These are phyloP conservation scores for Mormyrus hasselquistii DNA, from an alignment of 2,797 vertebrate species.

Conservation along the genomic window DNA sequence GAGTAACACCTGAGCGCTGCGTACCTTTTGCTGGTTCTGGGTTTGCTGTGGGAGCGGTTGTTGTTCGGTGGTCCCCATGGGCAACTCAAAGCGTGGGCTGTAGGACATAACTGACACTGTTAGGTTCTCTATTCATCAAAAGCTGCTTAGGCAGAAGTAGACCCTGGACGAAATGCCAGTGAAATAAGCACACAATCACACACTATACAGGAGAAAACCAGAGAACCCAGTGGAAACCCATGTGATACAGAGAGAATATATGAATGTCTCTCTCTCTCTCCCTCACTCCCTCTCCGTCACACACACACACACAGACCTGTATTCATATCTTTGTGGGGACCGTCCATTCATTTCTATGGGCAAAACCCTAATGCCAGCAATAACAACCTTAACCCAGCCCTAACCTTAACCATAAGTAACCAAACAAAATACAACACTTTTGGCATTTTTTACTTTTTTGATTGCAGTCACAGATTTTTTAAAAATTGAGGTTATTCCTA, in stretches of 20 bases:
- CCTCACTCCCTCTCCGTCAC: not conserved
- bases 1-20: not conserved
- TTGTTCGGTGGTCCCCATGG: conserved; percentile 92
- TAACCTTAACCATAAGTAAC: not conserved
- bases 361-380: not conserved
- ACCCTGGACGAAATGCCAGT: not conserved
- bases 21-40: conserved; percentile 83
- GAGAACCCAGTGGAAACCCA: not conserved
- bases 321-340: not conserved
- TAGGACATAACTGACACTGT: not conserved
- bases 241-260: not conserved
- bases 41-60: conserved; percentile 84
- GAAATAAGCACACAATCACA: not conserved
- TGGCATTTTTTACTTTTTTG: not conserved
- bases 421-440: not conserved
- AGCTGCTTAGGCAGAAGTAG: not conserved
- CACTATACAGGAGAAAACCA: not conserved
- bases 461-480: not conserved
- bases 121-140: not conserved
- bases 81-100: conserved; percentile 96
- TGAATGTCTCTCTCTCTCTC: not conserved
- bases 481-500: not conserved
- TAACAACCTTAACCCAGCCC: not conserved
- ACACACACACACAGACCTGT: not conserved
- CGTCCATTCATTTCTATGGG: not conserved